phyloP scores from a whole-genome alignment of 2,797 vertebrate genomes.

The Sebastes matsubarae region DNA sequence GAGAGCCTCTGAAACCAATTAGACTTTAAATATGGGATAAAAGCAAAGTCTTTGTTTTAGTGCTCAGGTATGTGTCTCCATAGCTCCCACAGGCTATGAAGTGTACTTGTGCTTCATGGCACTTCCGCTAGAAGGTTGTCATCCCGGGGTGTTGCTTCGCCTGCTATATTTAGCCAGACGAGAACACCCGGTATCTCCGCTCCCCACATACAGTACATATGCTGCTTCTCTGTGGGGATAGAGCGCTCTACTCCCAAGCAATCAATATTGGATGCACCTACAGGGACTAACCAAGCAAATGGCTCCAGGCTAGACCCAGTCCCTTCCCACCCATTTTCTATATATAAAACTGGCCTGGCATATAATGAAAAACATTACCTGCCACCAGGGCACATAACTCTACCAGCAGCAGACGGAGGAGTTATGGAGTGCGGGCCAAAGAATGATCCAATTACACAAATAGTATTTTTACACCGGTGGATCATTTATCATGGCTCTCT shows the following conservation, averaged over 20 bases:
- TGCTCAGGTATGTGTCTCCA: constrained; percentile 6
- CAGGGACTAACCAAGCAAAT: constrained; percentile 77
- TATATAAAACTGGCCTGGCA: constrained; percentile 80
- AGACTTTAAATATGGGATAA: constrained; percentile 41
- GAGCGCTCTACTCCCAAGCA: constrained; percentile 68
- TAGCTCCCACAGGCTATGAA: constrained; percentile 13
- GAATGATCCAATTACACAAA: constrained; percentile 82
- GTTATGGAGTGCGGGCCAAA: constrained; percentile 64
- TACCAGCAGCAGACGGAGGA: constrained; percentile 67
- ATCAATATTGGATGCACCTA: constrained; percentile 82
- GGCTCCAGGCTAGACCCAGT: constrained; percentile 72
- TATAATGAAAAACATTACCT: constrained; percentile 84
- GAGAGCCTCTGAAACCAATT: constrained; percentile 42
- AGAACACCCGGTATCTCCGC: constrained; percentile 58
- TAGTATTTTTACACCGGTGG: constrained; percentile 69
- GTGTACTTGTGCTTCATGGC: constrained; percentile 28
- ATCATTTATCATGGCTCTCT: constrained; percentile 57
- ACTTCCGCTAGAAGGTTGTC: constrained; percentile 51
- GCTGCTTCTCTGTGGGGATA: constrained; percentile 57
- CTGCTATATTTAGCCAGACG: constrained; percentile 73
- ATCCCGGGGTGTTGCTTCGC: constrained; percentile 49
- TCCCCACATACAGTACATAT: constrained; percentile 36
- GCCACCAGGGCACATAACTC: constrained; percentile 76
- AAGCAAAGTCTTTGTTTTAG: constrained; percentile 19
- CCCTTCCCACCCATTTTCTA: constrained; percentile 79